Conservation (phyloP, 1,140 invertebrate species). For the Monochamus saltuarius region DNA sequence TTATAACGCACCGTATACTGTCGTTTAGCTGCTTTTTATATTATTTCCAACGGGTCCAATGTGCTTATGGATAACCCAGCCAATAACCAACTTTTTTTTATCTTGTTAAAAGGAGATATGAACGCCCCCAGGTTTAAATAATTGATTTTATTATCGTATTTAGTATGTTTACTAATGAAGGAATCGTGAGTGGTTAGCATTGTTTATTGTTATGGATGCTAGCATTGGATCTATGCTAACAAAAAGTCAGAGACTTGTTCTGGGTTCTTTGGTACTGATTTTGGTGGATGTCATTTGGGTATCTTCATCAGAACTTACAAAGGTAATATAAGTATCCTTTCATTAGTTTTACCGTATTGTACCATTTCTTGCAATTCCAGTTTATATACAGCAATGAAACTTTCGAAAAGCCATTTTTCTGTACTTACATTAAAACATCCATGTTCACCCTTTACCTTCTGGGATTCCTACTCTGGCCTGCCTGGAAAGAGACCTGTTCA, state of each 20-base stretch:
- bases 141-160: too few relatives aligned
- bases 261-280: constrained; percentile 75
- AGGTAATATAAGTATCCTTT: constrained; percentile 59
- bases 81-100: too few relatives aligned
- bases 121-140: too few relatives aligned
- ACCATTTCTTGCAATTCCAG: constrained; percentile 56
- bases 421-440: constrained; percentile 83
- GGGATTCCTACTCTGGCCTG: constrained; percentile 78
- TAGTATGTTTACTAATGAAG: constrained; percentile 9
- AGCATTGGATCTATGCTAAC: constrained; percentile 56
- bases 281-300: constrained; percentile 88
- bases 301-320: constrained; percentile 79
- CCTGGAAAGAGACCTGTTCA: constrained; percentile 78
- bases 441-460: constrained; percentile 84
- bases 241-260: constrained; percentile 71
- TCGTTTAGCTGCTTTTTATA: too few relatives aligned
- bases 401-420: constrained; percentile 87
- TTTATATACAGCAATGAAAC: constrained; percentile 78
- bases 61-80: too few relatives aligned
- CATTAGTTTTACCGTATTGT: constrained; percentile 11
- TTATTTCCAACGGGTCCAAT: too few relatives aligned
- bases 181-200: not conserved
- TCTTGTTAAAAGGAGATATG: too few relatives aligned
- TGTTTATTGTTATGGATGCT: constrained; percentile 18
- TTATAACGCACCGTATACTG: too few relatives aligned